Evolutionary conservation across 2,797 vertebrate genomes (phyloP).

Genomic region (Crenuchus spilurus): DNA sequence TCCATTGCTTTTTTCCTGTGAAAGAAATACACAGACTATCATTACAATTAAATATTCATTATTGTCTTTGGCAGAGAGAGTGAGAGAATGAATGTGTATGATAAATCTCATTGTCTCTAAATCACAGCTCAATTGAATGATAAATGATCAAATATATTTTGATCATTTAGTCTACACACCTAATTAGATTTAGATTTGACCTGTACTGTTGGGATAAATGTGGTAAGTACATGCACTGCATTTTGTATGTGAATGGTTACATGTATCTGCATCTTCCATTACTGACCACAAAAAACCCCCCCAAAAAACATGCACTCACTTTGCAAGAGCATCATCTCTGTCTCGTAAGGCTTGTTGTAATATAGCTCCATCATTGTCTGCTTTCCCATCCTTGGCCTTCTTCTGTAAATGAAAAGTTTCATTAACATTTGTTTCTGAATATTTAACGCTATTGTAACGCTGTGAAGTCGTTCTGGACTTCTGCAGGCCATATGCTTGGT

Average conservation of each 20-base stretch:
- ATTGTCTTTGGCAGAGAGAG: too few relatives aligned
- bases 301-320: slow-evolving; percentile 68
- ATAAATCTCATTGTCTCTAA: too few relatives aligned
- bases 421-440: neutral
- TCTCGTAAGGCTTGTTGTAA: slow-evolving; percentile 81
- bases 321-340: slow-evolving; percentile 84
- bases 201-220: too few relatives aligned
- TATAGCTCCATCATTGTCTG: slow-evolving; percentile 60
- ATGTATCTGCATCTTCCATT: too few relatives aligned
- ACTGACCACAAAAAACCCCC: neutral
- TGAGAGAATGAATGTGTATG: too few relatives aligned
- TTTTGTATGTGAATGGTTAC: neutral
- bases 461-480: too few relatives aligned
- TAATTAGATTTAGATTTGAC: neutral
- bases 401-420: slow-evolving; percentile 41
- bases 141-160: too few relatives aligned
- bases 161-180: too few relatives aligned
- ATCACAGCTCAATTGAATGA: too few relatives aligned
- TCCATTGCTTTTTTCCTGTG: slow-evolving; percentile 84
- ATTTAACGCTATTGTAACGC: too few relatives aligned
- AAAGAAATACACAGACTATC: neutral
- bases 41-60: neutral
- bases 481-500: too few relatives aligned
- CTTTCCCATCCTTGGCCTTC: slow-evolving; percentile 21
- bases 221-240: neutral